These are phyloP conservation scores for Mesorhabditis sp. DNA, from an alignment of 2,888 invertebrate genomes.

Conservation along the genomic window DNA sequence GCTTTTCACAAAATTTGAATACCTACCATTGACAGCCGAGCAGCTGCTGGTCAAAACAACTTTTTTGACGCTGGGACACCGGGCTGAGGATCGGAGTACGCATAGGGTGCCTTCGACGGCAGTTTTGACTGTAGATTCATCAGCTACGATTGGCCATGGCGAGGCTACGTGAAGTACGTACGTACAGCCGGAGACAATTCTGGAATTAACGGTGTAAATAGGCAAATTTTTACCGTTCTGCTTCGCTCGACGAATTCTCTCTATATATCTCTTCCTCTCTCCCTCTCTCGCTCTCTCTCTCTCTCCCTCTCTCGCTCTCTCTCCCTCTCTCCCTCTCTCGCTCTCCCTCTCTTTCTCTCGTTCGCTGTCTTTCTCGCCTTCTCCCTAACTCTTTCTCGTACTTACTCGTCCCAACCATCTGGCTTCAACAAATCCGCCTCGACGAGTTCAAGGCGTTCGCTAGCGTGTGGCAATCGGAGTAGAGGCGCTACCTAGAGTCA, in stretches of 20 bases:
- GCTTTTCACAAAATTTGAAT: not conserved
- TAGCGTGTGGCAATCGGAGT: slow-evolving; percentile 56
- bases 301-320: too few species aligned
- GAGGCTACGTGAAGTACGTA: slow-evolving; percentile 42
- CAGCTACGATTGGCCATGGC: slow-evolving; percentile 43
- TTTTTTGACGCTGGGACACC: slow-evolving; percentile 57
- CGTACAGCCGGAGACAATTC: slow-evolving; percentile 31
- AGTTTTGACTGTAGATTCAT: slow-evolving; percentile 57
- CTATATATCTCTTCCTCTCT: too few species aligned
- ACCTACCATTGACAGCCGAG: slow-evolving; percentile 38
- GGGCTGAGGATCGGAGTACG: slow-evolving; percentile 62
- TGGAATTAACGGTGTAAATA: slow-evolving; percentile 3
- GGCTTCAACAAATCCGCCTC: slow-evolving; percentile 62
- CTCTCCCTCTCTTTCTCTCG: too few species aligned
- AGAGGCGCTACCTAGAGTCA: slow-evolving; percentile 22
- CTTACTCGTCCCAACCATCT: slow-evolving; percentile 58
- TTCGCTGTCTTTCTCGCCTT: not conserved
- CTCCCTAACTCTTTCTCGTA: not conserved
- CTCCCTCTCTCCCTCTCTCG: too few species aligned
- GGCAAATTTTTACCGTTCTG: too few species aligned
- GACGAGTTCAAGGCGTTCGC: slow-evolving; percentile 61
- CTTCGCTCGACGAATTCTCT: too few species aligned
- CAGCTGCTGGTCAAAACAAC: slow-evolving; percentile 63
- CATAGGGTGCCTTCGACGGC: slow-evolving; percentile 62
- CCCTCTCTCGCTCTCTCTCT: too few species aligned